phyloP scores from a whole-genome alignment of 2,797 vertebrate genomes.

The Coilia nasus region DNA sequence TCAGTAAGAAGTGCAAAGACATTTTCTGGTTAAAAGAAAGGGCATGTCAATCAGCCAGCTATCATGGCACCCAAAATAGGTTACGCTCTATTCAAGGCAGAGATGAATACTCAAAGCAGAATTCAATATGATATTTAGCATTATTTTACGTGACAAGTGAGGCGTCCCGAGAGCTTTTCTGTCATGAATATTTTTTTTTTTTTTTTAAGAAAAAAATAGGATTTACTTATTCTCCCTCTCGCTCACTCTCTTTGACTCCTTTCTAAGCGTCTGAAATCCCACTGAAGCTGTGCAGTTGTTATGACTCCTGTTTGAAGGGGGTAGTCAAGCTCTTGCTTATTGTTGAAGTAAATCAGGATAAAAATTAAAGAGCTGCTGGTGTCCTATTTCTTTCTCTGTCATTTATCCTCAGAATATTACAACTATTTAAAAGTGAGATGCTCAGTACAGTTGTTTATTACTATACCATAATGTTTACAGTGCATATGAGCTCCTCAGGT shows the following conservation, averaged over 20 bases:
- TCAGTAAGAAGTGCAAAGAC: neutral
- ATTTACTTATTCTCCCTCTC: slow-evolving; percentile 60
- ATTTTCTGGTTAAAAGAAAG: slow-evolving; percentile 28
- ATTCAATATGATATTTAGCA: slow-evolving; percentile 51
- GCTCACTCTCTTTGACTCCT: slow-evolving; percentile 53
- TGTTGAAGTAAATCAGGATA: slow-evolving; percentile 59
- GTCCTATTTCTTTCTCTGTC: slow-evolving; percentile 40
- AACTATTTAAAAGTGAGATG: neutral
- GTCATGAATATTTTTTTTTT: slow-evolving; percentile 31
- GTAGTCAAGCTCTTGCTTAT: slow-evolving; percentile 28
- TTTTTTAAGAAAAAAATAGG: slow-evolving; percentile 56
- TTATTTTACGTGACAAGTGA: slow-evolving; percentile 63
- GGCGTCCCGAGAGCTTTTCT: slow-evolving; percentile 57
- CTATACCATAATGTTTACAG: neutral
- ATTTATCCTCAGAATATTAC: slow-evolving; percentile 46
- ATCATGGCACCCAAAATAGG: slow-evolving; percentile 49
- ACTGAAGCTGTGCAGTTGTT: slow-evolving; percentile 60
- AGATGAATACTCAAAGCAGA: slow-evolving; percentile 46
- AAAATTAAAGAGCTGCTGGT: slow-evolving; percentile 28
- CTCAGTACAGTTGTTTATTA: neutral
- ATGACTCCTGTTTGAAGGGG: slow-evolving; percentile 31
- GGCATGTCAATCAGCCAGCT: slow-evolving; percentile 38
- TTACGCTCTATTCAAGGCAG: slow-evolving; percentile 56
- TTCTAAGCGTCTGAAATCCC: slow-evolving; percentile 70
- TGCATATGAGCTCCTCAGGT: neutral